phyloP scores from a whole-genome alignment of 1,140 invertebrate species.

The Radopholus similis region DNA sequence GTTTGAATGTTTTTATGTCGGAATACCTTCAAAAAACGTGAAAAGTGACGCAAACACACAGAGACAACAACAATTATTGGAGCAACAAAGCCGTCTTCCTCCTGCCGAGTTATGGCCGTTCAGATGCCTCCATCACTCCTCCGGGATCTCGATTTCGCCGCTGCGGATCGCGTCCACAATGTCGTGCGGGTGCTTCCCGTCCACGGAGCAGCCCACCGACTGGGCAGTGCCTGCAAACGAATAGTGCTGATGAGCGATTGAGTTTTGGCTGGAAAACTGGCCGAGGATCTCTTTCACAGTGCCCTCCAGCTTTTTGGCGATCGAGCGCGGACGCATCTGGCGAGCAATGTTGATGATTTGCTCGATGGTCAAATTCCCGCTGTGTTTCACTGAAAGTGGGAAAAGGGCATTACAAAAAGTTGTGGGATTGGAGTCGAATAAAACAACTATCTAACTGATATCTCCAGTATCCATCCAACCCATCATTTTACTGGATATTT shows the following conservation, averaged over 20 bases:
- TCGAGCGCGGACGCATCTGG: conserved; percentile 85
- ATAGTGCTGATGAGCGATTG: too few relatives aligned
- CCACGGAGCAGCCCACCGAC: conserved; percentile 70
- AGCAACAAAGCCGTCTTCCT: conserved; percentile 10
- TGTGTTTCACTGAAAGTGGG: conserved; percentile 82
- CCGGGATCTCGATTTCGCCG: conserved; percentile 78
- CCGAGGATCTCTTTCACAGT: conserved; percentile 94
- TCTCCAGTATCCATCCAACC: too few relatives aligned
- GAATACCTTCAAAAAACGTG: too few relatives aligned
- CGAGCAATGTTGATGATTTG: conserved; percentile 86
- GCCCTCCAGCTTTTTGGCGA: conserved; percentile 82
- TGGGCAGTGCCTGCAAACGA: conserved; percentile 75
- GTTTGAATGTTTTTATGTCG: too few relatives aligned
- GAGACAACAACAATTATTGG: not conserved
- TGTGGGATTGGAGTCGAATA: too few relatives aligned
- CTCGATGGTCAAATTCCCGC: conserved; percentile 88
- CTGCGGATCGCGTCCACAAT: conserved; percentile 85
- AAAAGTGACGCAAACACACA: too few relatives aligned
- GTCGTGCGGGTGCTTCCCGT: conserved; percentile 76
- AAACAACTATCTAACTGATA: too few relatives aligned
- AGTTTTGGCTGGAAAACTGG: too few relatives aligned
- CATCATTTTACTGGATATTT: too few relatives aligned
- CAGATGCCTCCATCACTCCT: conserved; percentile 80
- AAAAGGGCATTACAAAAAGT: too few relatives aligned
- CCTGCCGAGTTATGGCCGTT: too few relatives aligned